Conservation (phyloP, 2,888 invertebrate genomes). For the Eulithis prunata region DNA sequence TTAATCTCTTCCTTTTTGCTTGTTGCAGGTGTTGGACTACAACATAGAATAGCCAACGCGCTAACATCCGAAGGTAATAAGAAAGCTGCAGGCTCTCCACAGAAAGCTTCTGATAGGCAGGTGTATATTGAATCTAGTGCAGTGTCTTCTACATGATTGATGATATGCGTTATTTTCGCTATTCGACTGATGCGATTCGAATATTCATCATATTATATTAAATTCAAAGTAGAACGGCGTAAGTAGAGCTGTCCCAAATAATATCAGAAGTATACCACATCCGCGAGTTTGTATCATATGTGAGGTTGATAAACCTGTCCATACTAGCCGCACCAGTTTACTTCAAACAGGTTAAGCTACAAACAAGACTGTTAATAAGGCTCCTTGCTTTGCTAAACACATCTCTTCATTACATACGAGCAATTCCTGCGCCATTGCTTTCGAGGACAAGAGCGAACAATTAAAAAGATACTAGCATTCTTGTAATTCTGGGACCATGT, state of each 20-base stretch:
- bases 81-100: constrained; percentile 33
- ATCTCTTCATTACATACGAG: constrained; percentile 53
- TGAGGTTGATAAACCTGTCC: constrained; percentile 76
- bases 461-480: constrained; percentile 21
- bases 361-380: constrained; percentile 69
- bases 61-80: constrained; percentile 63
- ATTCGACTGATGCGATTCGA: background rate
- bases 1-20: constrained; percentile 45
- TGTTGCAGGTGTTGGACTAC: constrained; percentile 60
- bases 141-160: constrained; percentile 1
- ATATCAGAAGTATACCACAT: constrained; percentile 79
- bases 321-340: constrained; percentile 64
- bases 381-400: constrained; percentile 65
- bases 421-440: constrained; percentile 50
- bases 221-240: constrained; percentile 31
- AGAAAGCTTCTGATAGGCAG: background rate
- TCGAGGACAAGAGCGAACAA: constrained; percentile 37
- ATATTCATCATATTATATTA: background rate
- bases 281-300: constrained; percentile 74
- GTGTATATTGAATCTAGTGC: constrained; percentile 7
- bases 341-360: constrained; percentile 69
- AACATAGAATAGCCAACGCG: constrained; percentile 47
- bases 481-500: constrained; percentile 23
- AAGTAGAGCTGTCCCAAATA: constrained; percentile 62
- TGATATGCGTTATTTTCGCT: constrained; percentile 6